These are phyloP conservation scores for Triplophysa tibetana DNA, from an alignment of 2,113 vertebrate species.

Conservation along the genomic window DNA sequence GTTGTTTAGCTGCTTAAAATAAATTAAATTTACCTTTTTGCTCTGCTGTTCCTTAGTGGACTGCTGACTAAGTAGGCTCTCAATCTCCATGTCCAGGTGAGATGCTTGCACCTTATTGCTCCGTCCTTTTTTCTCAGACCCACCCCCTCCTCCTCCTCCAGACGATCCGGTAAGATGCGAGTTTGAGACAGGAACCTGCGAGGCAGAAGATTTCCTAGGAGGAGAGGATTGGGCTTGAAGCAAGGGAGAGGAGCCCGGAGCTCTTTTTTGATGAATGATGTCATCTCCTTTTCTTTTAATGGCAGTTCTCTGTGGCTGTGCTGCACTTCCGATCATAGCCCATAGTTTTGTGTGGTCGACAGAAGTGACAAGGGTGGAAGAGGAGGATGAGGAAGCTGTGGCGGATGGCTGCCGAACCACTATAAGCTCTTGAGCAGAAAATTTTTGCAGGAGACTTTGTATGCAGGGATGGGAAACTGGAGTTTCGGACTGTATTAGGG, in stretches of 20 bases:
- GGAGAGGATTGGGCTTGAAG: constrained; percentile 65
- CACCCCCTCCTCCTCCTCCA: constrained; percentile 55
- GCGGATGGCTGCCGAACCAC: constrained; percentile 78
- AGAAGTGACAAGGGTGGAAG: constrained; percentile 79
- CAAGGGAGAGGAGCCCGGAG: constrained; percentile 63
- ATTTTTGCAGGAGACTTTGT: constrained; percentile 89
- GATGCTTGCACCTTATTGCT: constrained; percentile 79
- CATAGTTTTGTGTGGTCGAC: constrained; percentile 92
- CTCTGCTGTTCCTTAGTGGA: constrained; percentile 93
- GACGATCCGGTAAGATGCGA: constrained; percentile 62
- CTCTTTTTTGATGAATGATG: constrained; percentile 60
- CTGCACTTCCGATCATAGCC: constrained; percentile 83
- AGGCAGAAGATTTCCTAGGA: constrained; percentile 60
- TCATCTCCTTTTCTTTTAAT: constrained; percentile 78
- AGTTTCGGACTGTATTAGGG: constrained; percentile 74
- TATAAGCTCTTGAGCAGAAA: constrained; percentile 90
- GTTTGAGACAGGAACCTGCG: constrained; percentile 64
- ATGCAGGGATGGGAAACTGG: constrained; percentile 79
- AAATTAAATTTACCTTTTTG: constrained; percentile 80
- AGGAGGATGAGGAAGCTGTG: constrained; percentile 52
- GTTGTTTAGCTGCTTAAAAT: background rate
- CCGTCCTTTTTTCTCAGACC: constrained; percentile 80
- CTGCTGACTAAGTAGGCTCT: constrained; percentile 89
- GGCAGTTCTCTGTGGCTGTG: constrained; percentile 64
- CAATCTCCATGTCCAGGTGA: constrained; percentile 90